Evolutionary conservation across 2,797 vertebrate genomes (phyloP).

Genomic region (Gymnodraco acuticeps): DNA sequence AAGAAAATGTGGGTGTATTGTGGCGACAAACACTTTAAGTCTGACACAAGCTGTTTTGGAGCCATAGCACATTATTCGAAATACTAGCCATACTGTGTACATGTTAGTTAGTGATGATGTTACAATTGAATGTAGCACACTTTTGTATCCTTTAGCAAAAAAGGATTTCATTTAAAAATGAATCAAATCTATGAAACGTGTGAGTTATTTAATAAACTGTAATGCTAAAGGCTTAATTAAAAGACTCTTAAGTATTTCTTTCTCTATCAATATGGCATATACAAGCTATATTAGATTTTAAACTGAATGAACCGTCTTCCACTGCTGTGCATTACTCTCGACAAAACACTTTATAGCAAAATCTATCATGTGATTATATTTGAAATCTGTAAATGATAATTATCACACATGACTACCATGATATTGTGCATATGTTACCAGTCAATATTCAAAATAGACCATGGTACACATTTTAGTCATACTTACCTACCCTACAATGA

Average conservation of each 20-base stretch:
- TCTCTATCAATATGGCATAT: too few relatives aligned
- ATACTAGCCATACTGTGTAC: background rate
- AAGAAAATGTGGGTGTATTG: conserved; percentile 2
- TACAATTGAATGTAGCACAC: background rate
- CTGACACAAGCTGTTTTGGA: conserved; percentile 10
- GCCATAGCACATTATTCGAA: background rate
- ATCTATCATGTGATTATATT: background rate
- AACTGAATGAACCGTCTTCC: background rate
- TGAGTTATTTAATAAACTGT: background rate
- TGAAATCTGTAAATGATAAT: background rate
- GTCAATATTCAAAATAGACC: background rate
- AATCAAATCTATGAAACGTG: background rate
- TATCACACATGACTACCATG: background rate
- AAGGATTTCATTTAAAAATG: background rate
- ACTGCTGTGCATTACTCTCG: background rate
- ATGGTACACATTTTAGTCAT: background rate
- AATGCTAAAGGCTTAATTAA: background rate
- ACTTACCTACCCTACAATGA: background rate
- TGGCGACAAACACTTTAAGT: conserved; percentile 14
- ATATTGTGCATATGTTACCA: background rate
- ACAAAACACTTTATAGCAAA: background rate
- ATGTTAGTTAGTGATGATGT: background rate
- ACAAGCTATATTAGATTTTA: background rate
- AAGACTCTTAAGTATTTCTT: too few relatives aligned
- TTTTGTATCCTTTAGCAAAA: background rate